Base-by-base conservation (phyloP, 2,888 invertebrate genomes). In the Tetanocera ferruginea region DNA sequence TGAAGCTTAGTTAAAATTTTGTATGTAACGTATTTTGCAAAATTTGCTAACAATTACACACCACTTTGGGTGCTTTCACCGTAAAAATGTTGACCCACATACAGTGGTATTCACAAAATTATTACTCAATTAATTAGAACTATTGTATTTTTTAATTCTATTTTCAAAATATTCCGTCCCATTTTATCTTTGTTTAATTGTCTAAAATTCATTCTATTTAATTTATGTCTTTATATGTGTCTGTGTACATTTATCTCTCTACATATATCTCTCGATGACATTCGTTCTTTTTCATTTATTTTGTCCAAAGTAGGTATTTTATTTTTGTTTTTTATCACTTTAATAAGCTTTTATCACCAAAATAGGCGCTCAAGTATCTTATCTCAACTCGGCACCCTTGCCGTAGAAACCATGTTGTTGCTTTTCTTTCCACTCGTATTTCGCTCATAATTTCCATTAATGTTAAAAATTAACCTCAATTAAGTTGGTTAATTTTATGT, bases 391-490 rank as follows among this genome's bases (percentile, higher is more conserved):
- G 43, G 1, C 43, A 43, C 43, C 43, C 11, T 37, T 55, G 55
- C 4, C 19, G 55, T 55, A 23, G 4, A 19, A 25, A 6, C 19
- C 19, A 57, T 19, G 9, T 19, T 23, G 11, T 57, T 57, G 8
- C 23, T 57, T 11, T n/a, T 1, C 11, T 57, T 11, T n/a, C 6
- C 11, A 19, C 25, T 19, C 60, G 11, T 19, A 19, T 55, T 55
- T 19, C 11, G 19, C 55, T 23, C 19, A 55, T 23, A 55, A 19
- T 19, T 19, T 23, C 14, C 55, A 11, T 66, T 6, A 37, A 37
- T 66, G 66, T 23, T 31, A 19, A 72, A 72, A 72, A 57, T 72
- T 72, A 72, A 72, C 72, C 72, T 60, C 57, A 72, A 72, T 72
- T 72, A 43, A 72, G 23, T 37, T 57, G 57, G 60, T 72, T 72